Evolutionary conservation across 2,113 vertebrate genomes (phyloP).

Genomic region (Lutjanus erythropterus): DNA sequence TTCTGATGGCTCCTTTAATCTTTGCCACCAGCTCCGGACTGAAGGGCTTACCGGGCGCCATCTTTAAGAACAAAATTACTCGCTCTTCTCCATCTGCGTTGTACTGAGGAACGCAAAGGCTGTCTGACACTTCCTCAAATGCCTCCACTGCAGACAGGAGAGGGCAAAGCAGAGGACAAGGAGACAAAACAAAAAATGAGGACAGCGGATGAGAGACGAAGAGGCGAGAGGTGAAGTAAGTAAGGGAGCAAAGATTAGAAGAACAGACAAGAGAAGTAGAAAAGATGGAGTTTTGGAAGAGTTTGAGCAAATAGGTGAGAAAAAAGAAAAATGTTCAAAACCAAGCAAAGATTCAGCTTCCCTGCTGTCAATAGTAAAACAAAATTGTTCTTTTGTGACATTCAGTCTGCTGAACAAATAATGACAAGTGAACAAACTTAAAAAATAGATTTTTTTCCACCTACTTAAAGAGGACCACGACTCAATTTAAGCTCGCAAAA

Average conservation of each 20-base stretch:
- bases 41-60: conserved; percentile 88
- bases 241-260: conserved; percentile 11
- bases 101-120: conserved; percentile 96
- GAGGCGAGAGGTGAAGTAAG: conserved; percentile 19
- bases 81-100: conserved; percentile 92
- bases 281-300: neutral
- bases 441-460: neutral
- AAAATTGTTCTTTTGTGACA: neutral
- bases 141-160: conserved; percentile 89
- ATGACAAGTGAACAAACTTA: conserved; percentile 8
- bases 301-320: neutral
- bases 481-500: conserved; percentile 1
- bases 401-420: conserved; percentile 6
- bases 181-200: conserved; percentile 19
- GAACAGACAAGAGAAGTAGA: neutral
- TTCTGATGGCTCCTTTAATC: conserved; percentile 88
- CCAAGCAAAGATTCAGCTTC: neutral
- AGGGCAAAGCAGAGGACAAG: conserved; percentile 1
- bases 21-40: conserved; percentile 83
- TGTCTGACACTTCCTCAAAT: conserved; percentile 95
- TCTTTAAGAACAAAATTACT: conserved; percentile 95
- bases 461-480: neutral
- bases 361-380: neutral
- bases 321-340: neutral
- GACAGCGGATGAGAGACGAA: conserved; percentile 16